Conservation (phyloP, 2,113 vertebrate genomes). For the Scatophagus argus region DNA sequence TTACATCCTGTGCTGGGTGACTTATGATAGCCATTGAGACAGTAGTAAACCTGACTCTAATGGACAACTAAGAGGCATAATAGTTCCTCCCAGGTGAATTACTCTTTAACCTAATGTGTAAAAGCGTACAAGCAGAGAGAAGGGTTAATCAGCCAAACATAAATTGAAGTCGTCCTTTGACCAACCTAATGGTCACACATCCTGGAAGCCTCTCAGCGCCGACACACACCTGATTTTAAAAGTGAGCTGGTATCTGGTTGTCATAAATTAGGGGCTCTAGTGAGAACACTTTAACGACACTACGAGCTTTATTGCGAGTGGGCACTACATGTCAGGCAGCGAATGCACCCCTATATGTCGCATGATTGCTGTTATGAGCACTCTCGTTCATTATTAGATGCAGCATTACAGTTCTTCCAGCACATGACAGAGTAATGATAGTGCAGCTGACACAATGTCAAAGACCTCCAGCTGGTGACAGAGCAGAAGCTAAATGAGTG, state of each 20-base stretch:
- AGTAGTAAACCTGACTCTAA: slow-evolving; percentile 74
- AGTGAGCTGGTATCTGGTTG: slow-evolving; percentile 31
- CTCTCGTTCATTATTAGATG: slow-evolving; percentile 53
- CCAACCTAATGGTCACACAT: slow-evolving; percentile 55
- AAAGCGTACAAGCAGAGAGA: slow-evolving; percentile 57
- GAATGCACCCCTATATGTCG: slow-evolving; percentile 38
- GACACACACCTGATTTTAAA: slow-evolving; percentile 51
- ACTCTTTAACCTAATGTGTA: slow-evolving; percentile 64
- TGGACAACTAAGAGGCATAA: slow-evolving; percentile 77
- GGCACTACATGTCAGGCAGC: slow-evolving; percentile 39
- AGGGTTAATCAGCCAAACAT: slow-evolving; percentile 77
- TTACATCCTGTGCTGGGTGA: slow-evolving; percentile 62
- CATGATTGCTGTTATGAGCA: slow-evolving; percentile 8
- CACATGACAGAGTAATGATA: slow-evolving; percentile 59
- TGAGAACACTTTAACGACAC: slow-evolving; percentile 59
- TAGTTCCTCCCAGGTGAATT: slow-evolving; percentile 71
- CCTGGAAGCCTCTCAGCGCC: slow-evolving; percentile 43
- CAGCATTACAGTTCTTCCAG: slow-evolving; percentile 28
- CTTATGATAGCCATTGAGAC: slow-evolving; percentile 71
- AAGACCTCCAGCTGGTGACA: slow-evolving; percentile 44
- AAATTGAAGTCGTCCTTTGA: slow-evolving; percentile 75
- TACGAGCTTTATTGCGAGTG: slow-evolving; percentile 50
- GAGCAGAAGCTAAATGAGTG: slow-evolving; percentile 54
- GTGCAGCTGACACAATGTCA: slow-evolving; percentile 48
- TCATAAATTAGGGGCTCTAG: slow-evolving; percentile 61